Percentiles rank a stretch among this genome's conserved stretches.
Evolutionary conservation across 1,140 invertebrate genomes (phyloP).

Genomic region (Drosophila pallidifrons): DNA sequence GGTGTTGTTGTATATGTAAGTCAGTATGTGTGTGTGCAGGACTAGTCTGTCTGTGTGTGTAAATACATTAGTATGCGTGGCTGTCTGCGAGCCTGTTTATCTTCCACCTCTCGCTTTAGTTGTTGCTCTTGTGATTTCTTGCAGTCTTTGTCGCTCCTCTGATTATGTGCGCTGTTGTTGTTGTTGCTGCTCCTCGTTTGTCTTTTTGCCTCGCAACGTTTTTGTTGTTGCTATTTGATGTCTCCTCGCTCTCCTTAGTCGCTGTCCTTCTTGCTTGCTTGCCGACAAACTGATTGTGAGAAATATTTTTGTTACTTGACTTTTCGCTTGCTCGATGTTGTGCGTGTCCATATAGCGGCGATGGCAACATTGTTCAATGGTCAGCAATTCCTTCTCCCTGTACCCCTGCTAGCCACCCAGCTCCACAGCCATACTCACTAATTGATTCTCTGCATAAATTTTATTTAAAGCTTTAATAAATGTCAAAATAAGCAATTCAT

Average conservation of each 20-base stretch:
- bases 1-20: conserved; percentile 34
- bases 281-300: conserved; percentile 75
- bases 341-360: conserved; percentile 25
- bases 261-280: conserved; percentile 43
- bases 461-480: conserved; percentile 84
- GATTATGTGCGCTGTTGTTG: conserved; percentile 39
- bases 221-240: conserved; percentile 59
- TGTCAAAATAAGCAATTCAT: conserved; percentile 84
- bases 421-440: conserved; percentile 61
- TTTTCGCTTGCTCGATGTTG: conserved; percentile 35
- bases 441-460: conserved; percentile 84
- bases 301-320: conserved; percentile 78
- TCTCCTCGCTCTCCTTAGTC: conserved; percentile 30
- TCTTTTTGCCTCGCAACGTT: conserved; percentile 66
- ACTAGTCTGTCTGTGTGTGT: conserved; percentile 6
- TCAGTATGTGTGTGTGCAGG: conserved; percentile 50
- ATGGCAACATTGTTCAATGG: conserved; percentile 16
- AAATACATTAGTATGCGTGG: conserved; percentile 6
- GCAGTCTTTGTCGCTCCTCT: conserved; percentile 62
- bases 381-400: conserved; percentile 20
- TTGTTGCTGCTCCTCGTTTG: conserved; percentile 50
- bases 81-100: conserved; percentile 58
- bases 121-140: conserved; percentile 66
- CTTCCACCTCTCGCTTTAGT: conserved; percentile 46
- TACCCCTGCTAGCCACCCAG: conserved; percentile 22